Evolutionary conservation across 1,140 invertebrate species (phyloP).

Genomic region (Drosophila sturtevanti): DNA sequence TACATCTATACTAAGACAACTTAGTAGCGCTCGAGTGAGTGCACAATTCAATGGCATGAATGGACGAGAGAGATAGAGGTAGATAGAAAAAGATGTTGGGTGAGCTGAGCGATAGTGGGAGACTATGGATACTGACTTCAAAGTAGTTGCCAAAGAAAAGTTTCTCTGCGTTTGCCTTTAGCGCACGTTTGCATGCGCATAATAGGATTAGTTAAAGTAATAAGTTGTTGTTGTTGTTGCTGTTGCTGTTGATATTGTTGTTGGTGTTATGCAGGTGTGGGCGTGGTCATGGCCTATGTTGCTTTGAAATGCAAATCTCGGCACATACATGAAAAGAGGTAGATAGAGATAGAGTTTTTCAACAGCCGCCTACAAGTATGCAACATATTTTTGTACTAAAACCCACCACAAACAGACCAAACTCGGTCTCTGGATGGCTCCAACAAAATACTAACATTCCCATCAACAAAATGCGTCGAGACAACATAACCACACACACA

Average conservation of each 20-base stretch:
- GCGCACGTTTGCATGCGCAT: slow-evolving; percentile 78
- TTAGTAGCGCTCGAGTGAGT: slow-evolving; percentile 72
- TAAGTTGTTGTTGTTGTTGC: slow-evolving; percentile 63
- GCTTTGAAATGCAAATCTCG: slow-evolving; percentile 76
- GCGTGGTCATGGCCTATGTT: slow-evolving; percentile 26
- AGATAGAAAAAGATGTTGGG: slow-evolving; percentile 3
- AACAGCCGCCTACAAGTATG: slow-evolving; percentile 70
- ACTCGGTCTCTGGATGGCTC: not conserved
- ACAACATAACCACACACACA: slow-evolving; percentile 23
- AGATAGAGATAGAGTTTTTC: slow-evolving; percentile 31
- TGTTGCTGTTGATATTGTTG: slow-evolving; percentile 20
- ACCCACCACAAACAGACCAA: slow-evolving; percentile 31
- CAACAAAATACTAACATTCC: slow-evolving; percentile 23
- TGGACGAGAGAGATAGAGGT: slow-evolving; percentile 17
- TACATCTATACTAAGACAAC: slow-evolving; percentile 61
- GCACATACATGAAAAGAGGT: slow-evolving; percentile 9
- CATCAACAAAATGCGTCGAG: slow-evolving; percentile 39
- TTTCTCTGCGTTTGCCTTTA: slow-evolving; percentile 48
- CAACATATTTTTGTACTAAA: slow-evolving; percentile 64
- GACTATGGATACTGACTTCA: slow-evolving; percentile 54
- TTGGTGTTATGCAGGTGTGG: slow-evolving; percentile 31
- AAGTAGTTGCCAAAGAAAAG: slow-evolving; percentile 70
- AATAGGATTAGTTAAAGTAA: slow-evolving; percentile 80
- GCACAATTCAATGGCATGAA: slow-evolving; percentile 77
- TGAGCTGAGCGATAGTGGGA: not conserved